These are phyloP conservation scores for Potamilus streckersoni DNA, from an alignment of 1,140 invertebrate species.

Conservation along the genomic window DNA sequence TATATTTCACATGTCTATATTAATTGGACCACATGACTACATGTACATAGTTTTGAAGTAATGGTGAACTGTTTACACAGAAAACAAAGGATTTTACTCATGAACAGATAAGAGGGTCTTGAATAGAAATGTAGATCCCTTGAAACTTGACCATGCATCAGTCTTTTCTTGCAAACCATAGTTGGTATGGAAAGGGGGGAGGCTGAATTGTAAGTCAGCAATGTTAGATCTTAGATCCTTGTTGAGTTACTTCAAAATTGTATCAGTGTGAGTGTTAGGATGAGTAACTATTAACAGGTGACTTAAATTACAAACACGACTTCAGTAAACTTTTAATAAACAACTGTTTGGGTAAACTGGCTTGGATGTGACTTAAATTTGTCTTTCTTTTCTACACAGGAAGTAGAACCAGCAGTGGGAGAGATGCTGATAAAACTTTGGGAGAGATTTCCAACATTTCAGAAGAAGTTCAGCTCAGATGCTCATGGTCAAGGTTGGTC, in stretches of 20 bases:
- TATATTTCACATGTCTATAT: too few species aligned
- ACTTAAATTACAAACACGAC: neutral
- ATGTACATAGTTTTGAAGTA: too few species aligned
- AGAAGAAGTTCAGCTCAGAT: neutral
- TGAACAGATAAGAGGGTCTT: too few species aligned
- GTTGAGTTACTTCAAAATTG: too few species aligned
- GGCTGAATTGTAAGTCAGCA: neutral
- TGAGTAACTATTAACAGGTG: constrained; percentile 4
- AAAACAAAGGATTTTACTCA: too few species aligned
- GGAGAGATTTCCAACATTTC: constrained; percentile 54
- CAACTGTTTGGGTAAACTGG: too few species aligned
- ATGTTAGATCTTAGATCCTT: neutral
- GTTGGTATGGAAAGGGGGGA: neutral
- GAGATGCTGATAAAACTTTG: constrained; percentile 68
- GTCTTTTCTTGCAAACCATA: neutral
- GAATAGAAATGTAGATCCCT: neutral
- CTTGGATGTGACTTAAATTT: neutral
- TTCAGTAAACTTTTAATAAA: too few species aligned
- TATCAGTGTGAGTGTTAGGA: neutral
- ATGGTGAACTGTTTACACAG: too few species aligned
- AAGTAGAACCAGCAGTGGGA: constrained; percentile 69
- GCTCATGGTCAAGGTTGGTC: neutral
- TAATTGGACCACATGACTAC: too few species aligned
- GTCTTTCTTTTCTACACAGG: constrained; percentile 57
- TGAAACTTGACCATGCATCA: neutral